Evolutionary conservation across 2,797 vertebrate species (phyloP).

Genomic region (Sebastes steindachneri): DNA sequence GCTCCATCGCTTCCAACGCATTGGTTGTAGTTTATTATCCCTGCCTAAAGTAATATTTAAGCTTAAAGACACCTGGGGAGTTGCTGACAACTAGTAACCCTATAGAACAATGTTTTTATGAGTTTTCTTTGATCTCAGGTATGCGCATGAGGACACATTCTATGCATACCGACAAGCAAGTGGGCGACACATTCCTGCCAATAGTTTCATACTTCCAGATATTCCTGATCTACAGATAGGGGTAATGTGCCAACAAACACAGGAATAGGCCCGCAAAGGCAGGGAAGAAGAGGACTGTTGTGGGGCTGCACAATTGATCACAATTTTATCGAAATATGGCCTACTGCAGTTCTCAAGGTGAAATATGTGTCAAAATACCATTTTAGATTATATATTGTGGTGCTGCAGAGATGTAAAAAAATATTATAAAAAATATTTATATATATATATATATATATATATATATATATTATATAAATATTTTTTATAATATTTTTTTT

Average conservation of each 20-base stretch:
- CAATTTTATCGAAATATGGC: too few species aligned
- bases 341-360: too few species aligned
- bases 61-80: neutral
- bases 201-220: neutral
- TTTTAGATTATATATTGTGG: too few species aligned
- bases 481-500: too few species aligned
- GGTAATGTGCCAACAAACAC: neutral
- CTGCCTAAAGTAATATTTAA: neutral
- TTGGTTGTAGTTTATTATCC: neutral
- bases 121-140: neutral
- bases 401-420: too few species aligned
- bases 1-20: neutral
- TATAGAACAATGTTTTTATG: neutral
- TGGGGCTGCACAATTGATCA: too few species aligned
- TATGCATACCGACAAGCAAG: neutral
- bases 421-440: too few species aligned
- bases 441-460: too few species aligned
- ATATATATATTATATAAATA: too few species aligned
- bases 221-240: neutral
- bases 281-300: too few species aligned
- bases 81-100: neutral
- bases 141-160: neutral
- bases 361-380: too few species aligned
- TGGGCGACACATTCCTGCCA: neutral
- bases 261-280: neutral